phyloP scores from a whole-genome alignment of 2,888 invertebrate genomes.

The Drosophila kanekoi region DNA sequence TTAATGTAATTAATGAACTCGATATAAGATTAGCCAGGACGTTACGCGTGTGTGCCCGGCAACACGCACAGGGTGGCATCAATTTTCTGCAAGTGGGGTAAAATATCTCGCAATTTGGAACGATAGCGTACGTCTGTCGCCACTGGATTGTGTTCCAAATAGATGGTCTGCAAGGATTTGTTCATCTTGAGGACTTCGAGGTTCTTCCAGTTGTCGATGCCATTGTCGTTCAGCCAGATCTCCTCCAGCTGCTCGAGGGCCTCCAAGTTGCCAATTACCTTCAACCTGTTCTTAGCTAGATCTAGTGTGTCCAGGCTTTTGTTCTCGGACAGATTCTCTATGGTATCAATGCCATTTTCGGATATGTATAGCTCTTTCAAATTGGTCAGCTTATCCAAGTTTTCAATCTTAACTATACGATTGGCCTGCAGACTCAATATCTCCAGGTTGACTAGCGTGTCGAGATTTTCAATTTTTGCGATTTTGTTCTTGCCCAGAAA shows the following conservation, averaged over 20 bases:
- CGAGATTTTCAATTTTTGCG: constrained; percentile 92
- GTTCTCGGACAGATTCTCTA: constrained; percentile 92
- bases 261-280: constrained; percentile 90
- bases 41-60: constrained; percentile 58
- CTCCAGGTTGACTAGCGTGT: constrained; percentile 89
- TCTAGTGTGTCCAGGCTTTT: constrained; percentile 93
- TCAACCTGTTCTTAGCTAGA: constrained; percentile 94
- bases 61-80: constrained; percentile 94
- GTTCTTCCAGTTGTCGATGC: constrained; percentile 93
- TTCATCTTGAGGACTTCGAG: constrained; percentile 90
- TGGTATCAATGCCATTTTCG: constrained; percentile 93
- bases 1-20: constrained; percentile 14
- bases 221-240: constrained; percentile 98
- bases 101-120: constrained; percentile 93
- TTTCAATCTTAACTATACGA: constrained; percentile 94
- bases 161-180: constrained; percentile 92
- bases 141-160: constrained; percentile 97
- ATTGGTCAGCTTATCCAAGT: constrained; percentile 90
- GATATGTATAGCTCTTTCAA: constrained; percentile 96
- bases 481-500: constrained; percentile 99
- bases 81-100: constrained; percentile 94
- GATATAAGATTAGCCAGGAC: neutral
- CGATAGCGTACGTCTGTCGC: constrained; percentile 94
- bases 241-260: constrained; percentile 94
- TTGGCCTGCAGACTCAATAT: constrained; percentile 96